Conservation (phyloP, 2,113 vertebrate species). For the Sigmodon hispidus region DNA sequence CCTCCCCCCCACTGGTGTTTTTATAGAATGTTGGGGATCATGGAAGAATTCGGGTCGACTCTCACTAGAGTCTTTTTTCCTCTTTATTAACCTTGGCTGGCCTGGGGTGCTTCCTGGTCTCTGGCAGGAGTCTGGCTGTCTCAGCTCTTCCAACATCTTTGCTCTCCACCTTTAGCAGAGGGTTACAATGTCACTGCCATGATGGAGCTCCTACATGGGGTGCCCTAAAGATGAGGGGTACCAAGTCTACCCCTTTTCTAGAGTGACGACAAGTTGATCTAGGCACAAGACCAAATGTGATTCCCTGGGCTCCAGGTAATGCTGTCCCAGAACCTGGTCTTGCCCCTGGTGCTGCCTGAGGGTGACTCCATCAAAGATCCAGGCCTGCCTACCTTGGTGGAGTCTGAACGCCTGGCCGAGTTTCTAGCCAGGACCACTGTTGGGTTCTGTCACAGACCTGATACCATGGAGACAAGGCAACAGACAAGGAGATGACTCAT, state of each 20-base stretch:
- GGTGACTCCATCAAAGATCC: not conserved
- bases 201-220: not conserved
- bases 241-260: not conserved
- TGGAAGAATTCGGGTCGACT: not conserved
- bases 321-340: not conserved
- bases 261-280: conserved; percentile 45
- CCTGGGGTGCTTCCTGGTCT: conserved; percentile 29
- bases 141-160: not conserved
- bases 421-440: not conserved
- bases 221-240: conserved; percentile 5
- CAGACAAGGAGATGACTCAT: conserved; percentile 58
- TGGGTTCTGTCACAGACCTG: conserved; percentile 16
- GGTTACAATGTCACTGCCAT: not conserved
- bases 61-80: not conserved
- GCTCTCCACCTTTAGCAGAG: not conserved
- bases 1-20: not conserved
- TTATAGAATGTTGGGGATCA: not conserved
- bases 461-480: conserved; percentile 35
- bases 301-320: conserved; percentile 48
- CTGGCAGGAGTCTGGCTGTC: not conserved
- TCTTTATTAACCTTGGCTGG: not conserved
- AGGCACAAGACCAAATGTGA: conserved; percentile 34
- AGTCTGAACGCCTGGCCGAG: not conserved
- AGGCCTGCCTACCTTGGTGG: not conserved
- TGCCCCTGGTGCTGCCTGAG: not conserved